A percentile compares a stretch with the other conserved stretches of the same genome.
These are phyloP conservation scores for Aldabrachelys gigantea DNA, from an alignment of 2,113 vertebrate genomes.

Conservation along the genomic window DNA sequence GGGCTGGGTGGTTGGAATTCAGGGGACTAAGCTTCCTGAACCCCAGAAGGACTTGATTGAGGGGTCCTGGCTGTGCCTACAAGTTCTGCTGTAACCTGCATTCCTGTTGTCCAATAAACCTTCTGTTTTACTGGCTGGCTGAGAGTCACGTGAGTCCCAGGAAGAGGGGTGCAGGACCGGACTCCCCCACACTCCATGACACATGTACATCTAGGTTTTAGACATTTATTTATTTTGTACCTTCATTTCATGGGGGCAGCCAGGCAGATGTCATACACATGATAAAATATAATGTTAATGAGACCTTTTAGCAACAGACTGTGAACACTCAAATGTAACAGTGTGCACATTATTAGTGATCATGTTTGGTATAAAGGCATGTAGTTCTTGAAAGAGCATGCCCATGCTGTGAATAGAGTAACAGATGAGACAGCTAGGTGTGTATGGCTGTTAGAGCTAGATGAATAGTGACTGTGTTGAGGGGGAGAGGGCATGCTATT, in stretches of 20 bases:
- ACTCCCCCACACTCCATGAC: no score
- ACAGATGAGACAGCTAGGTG: background rate
- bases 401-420: background rate
- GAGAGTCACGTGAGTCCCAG: no score
- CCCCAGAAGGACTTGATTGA: no score
- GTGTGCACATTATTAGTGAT: background rate
- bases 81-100: no score
- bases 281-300: rapidly evolving
- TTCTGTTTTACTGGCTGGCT: no score
- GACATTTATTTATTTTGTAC: background rate
- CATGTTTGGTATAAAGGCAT: background rate
- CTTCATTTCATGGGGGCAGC: background rate
- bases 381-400: background rate
- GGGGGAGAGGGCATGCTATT: background rate
- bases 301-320: background rate
- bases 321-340: background rate
- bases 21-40: no score
- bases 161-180: no score
- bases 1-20: no score
- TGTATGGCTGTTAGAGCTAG: background rate
- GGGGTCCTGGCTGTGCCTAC: no score
- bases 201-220: background rate
- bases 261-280: background rate
- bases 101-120: no score
- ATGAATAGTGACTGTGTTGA: background rate